Conservation (phyloP, 2,888 invertebrate genomes). For the Macroteleia sp. region DNA sequence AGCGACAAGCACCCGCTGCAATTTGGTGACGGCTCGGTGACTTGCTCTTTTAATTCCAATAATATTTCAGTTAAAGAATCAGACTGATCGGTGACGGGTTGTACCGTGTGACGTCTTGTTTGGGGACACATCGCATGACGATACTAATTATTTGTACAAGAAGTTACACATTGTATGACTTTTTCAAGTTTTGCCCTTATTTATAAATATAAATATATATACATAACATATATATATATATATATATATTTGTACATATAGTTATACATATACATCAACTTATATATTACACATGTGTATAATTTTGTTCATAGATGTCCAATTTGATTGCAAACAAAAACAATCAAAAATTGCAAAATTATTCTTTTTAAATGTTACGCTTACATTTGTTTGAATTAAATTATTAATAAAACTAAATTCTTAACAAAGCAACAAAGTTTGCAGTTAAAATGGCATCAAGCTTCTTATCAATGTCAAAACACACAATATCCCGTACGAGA, state of each 20-base stretch:
- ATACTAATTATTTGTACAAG: constrained; percentile 53
- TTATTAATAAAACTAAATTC: too few species aligned
- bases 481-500: constrained; percentile 59
- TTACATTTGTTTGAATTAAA: too few species aligned
- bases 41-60: constrained; percentile 18
- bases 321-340: constrained; percentile 55
- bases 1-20: constrained; percentile 40
- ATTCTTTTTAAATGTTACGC: too few species aligned
- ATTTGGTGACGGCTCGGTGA: constrained; percentile 40
- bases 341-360: too few species aligned
- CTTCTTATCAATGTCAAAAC: constrained; percentile 82
- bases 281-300: constrained; percentile 37
- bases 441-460: constrained; percentile 78
- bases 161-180: constrained; percentile 72
- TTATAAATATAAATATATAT: too few species aligned
- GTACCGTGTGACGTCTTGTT: constrained; percentile 10
- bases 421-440: constrained; percentile 49
- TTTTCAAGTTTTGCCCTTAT: too few species aligned
- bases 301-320: constrained; percentile 61
- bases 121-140: constrained; percentile 73
- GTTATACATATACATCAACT: too few species aligned
- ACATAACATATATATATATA: constrained; percentile 15
- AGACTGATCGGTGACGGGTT: constrained; percentile 52
- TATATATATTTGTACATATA: constrained; percentile 18
- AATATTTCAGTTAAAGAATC: constrained; percentile 46